Percentiles rank a stretch among this genome's conserved stretches.
Conservation (phyloP, 2,113 vertebrate genomes). For the Odocoileus hemionus region DNA sequence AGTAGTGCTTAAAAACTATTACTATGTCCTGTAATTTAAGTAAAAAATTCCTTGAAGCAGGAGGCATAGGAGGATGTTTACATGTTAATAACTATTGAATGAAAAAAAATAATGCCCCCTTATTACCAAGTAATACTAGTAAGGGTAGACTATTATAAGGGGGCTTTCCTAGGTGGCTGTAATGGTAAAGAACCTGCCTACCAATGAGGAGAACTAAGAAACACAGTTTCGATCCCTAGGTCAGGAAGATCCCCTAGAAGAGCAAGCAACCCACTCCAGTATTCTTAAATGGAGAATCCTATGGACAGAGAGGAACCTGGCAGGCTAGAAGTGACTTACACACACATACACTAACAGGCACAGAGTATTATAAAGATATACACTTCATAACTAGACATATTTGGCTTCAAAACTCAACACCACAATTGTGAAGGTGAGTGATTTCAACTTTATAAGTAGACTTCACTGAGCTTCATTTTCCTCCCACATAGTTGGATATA, state of each 20-base stretch:
- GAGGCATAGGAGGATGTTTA: background rate
- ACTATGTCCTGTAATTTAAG: background rate
- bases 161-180: background rate
- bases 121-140: background rate
- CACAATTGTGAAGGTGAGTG: background rate
- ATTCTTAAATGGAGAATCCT: background rate
- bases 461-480: background rate
- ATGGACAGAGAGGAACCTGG: background rate
- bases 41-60: background rate
- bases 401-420: background rate
- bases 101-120: background rate
- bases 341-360: background rate
- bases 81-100: background rate
- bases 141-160: background rate
- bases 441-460: background rate
- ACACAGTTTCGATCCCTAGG: background rate
- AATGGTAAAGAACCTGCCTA: background rate
- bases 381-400: background rate
- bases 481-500: background rate
- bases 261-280: background rate
- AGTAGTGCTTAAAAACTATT: background rate
- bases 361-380: background rate
- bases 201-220: background rate
- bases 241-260: background rate
- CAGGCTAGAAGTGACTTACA: background rate